phyloP scores from a whole-genome alignment of 2,113 vertebrate species.

The Polypterus bichir region DNA sequence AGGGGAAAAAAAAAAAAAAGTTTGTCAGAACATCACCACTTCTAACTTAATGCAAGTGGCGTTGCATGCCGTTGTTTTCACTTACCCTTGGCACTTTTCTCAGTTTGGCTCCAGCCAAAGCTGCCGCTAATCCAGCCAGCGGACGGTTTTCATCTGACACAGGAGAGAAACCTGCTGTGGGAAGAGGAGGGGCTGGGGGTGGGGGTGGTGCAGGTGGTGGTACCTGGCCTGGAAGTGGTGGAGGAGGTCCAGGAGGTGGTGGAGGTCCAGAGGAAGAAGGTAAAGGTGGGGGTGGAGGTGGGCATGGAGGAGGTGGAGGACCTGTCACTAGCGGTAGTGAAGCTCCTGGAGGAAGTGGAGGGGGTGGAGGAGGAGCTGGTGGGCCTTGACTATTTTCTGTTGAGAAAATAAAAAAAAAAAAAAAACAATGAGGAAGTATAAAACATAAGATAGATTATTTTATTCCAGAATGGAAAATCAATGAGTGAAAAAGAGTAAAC shows the following conservation, averaged over 20 bases:
- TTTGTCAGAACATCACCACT: no score
- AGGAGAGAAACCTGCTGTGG: constrained; percentile 61
- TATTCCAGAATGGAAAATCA: no score
- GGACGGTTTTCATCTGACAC: constrained; percentile 71
- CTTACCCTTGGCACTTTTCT: constrained; percentile 88
- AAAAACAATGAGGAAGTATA: background rate
- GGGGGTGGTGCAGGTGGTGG: constrained; percentile 43
- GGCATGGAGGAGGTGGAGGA: constrained; percentile 55
- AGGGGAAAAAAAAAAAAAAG: no score
- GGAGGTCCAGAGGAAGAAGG: constrained; percentile 43
- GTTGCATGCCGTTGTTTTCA: background rate
- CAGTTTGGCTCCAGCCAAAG: constrained; percentile 87
- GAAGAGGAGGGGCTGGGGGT: constrained; percentile 86
- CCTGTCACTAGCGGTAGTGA: constrained; percentile 45
- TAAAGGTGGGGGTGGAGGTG: constrained; percentile 27
- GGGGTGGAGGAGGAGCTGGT: constrained; percentile 72
- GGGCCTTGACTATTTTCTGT: constrained; percentile 61
- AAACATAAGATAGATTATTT: no score
- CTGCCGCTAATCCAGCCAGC: constrained; percentile 78
- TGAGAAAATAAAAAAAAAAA: constrained; percentile 25
- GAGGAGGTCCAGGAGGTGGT: constrained; percentile 52
- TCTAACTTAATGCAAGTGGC: no score
- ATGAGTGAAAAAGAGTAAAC: no score
- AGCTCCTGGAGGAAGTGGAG: constrained; percentile 67
- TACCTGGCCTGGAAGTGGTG: constrained; percentile 54